Evolutionary conservation across 2,113 vertebrate species (phyloP), one percentile per base, ranked within the genome.

Genomic region (Ailurus styani): DNA sequence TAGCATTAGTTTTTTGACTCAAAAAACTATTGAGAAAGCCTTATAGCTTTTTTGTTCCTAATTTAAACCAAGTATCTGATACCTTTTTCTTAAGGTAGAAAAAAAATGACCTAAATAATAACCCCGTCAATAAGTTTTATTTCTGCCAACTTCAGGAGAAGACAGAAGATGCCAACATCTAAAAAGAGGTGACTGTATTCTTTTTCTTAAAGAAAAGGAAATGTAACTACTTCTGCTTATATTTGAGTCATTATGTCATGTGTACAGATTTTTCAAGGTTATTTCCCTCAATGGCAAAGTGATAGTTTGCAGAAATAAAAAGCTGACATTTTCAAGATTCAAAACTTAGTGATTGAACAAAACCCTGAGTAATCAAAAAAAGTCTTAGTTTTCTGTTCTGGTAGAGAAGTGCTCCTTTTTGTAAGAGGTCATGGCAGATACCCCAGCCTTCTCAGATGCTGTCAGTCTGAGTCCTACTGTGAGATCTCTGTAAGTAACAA

Each of bases 271-370:
- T 96, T 97, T 96, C 70, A 95, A 62, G 77, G 91, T 97, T 94
- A 85, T 90, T 98, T 88, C 90, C 95, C 64, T 90, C 57, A 93
- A 0, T 88, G 70, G 29, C 45, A 97, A 97, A 95, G 82, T 95
- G 94, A 92, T 84, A 5, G 40, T 77, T 88, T 94, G 52, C 60
- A 85, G 37, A 92, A 96, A 95, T 91, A 78, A 97, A 98, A 93
- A 94, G 93, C 82, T 95, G 85, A 73, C 57, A 86, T 92, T 93
- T 96, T 96, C 90, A 88, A 96, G 73, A 95, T 95, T 95, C 64
- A 77, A 82, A 85, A 50, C 14, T 87, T 62, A 60, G 10, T 37
- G 42, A 93, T 87, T 60, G 68, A 96, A 72, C 70, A 95, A 95
- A 97, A 57, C 11, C 34, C 77, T 66, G 90, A 96, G 40, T 82